Evolutionary conservation across 2,113 vertebrate species (phyloP).

Genomic region (Melierax canorus): DNA sequence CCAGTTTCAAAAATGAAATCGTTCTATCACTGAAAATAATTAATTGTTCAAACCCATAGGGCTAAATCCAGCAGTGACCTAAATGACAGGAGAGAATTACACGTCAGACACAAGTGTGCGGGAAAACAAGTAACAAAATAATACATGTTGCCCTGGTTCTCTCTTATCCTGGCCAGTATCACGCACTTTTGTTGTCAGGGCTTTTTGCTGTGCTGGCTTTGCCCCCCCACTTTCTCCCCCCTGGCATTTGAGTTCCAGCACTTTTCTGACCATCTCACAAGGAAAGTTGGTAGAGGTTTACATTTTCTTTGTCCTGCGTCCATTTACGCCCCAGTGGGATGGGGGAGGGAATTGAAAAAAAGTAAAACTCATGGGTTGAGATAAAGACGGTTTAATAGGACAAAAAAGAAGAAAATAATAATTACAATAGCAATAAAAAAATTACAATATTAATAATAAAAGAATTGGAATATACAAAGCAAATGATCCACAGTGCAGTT

Average conservation of each 20-base stretch:
- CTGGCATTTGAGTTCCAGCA: not conserved
- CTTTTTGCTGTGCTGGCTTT: not conserved
- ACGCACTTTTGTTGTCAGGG: not conserved
- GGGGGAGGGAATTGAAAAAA: too few species aligned
- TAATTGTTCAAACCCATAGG: conserved; percentile 50
- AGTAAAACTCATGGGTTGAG: too few species aligned
- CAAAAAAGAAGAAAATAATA: too few species aligned
- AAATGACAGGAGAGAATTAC: not conserved
- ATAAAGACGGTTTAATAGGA: too few species aligned
- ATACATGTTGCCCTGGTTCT: not conserved
- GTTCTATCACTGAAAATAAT: conserved; percentile 54
- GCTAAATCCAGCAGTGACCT: conserved; percentile 34
- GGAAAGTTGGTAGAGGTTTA: not conserved
- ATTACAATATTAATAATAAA: too few species aligned
- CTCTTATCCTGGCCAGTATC: not conserved
- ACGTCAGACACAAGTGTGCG: fast-evolving
- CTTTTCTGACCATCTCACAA: not conserved
- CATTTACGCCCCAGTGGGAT: not conserved
- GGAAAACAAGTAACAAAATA: not conserved
- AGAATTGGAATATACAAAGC: too few species aligned
- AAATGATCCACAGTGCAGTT: too few species aligned
- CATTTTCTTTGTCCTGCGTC: not conserved
- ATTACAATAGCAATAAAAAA: too few species aligned
- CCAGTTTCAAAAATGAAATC: conserved; percentile 43
- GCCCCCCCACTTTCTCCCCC: not conserved